These are phyloP conservation scores for Myiozetetes cayanensis DNA, from an alignment of 2,113 vertebrate genomes.

Conservation along the genomic window DNA sequence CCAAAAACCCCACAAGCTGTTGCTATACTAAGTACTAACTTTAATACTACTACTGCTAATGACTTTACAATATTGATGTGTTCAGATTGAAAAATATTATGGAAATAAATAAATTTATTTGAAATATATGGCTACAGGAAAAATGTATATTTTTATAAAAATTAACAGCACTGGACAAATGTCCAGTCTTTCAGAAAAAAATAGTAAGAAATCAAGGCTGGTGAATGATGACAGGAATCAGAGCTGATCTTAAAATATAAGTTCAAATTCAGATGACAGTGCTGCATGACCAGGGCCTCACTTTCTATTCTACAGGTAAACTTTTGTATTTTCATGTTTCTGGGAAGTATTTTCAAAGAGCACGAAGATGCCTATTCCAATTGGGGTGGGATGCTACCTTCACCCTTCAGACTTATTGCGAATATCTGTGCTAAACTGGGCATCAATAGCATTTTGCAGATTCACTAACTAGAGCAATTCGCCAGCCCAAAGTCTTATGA, in stretches of 20 bases:
- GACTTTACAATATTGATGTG: background rate
- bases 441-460: background rate
- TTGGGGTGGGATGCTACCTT: background rate
- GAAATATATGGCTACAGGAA: background rate
- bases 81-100: background rate
- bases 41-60: background rate
- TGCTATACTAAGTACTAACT: background rate
- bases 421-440: background rate
- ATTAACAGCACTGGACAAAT: background rate
- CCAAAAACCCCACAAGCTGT: rapidly evolving
- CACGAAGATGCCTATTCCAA: background rate
- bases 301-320: background rate
- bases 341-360: background rate
- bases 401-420: background rate
- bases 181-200: background rate
- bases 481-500: background rate
- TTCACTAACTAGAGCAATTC: background rate
- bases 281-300: background rate
- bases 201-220: background rate
- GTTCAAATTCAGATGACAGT: background rate
- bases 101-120: background rate
- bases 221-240: background rate
- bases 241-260: background rate
- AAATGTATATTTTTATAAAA: background rate
- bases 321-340: background rate